Evolutionary conservation across 2,113 vertebrate genomes (phyloP).

Genomic region (Poeciliopsis occidentalis): DNA sequence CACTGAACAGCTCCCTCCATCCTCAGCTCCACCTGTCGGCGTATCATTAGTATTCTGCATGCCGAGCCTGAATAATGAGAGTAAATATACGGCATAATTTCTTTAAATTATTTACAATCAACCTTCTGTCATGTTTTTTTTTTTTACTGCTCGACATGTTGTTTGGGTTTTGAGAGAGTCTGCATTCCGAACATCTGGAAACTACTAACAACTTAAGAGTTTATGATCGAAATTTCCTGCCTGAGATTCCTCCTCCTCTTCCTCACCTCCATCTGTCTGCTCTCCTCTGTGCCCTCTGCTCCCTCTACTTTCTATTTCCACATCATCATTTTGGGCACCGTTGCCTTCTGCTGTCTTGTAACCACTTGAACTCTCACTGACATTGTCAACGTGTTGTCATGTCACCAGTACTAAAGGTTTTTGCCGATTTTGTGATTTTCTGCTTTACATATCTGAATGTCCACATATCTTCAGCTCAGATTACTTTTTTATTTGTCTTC

Average conservation of each 20-base stretch:
- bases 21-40: conserved; percentile 36
- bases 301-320: background rate
- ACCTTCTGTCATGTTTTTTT: background rate
- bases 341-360: conserved; percentile 39
- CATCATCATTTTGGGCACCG: background rate
- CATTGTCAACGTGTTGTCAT: conserved; percentile 48
- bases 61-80: conserved; percentile 3
- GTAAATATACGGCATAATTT: conserved; percentile 7
- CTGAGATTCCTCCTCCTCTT: conserved; percentile 15
- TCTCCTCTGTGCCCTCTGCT: conserved; percentile 3
- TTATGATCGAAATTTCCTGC: background rate
- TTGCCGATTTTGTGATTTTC: background rate
- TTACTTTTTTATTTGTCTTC: background rate
- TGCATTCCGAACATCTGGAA: background rate
- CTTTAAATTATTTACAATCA: conserved; percentile 25
- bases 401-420: conserved; percentile 31
- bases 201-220: conserved; percentile 2
- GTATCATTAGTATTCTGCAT: conserved; percentile 9
- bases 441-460: background rate
- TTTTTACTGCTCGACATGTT: background rate
- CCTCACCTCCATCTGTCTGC: conserved; percentile 38
- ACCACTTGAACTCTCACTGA: conserved; percentile 46
- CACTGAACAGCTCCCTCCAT: conserved; percentile 8
- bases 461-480: conserved; percentile 1
- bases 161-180: background rate